Base-by-base conservation (phyloP, 2,113 vertebrate species). In the Deroptyus accipitrinus region DNA sequence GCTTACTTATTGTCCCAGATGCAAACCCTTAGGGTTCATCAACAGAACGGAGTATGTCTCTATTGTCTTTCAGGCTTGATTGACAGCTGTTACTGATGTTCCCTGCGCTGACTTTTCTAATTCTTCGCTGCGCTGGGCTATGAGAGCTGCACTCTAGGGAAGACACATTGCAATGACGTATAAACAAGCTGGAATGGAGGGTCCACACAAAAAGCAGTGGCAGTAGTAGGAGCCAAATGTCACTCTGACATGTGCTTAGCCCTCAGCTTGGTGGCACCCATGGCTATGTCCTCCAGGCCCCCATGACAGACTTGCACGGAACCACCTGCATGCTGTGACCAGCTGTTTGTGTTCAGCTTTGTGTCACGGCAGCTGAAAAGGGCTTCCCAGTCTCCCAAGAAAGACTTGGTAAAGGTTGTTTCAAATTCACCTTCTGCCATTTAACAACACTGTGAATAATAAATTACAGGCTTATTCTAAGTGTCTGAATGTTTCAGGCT, bases 171-270 rank as follows among this genome's bases (percentile, higher is more conserved):
- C n/a, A 44, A 9, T 41, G 6, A 4, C 16, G 59, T n/a, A 25
- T 27, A 6, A 39, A 48, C 3, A 6, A 63, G 6, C 46, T 27
- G 33, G 54, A 63, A n/a, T 2, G 2, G 35, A 31, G n/a, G 31
- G 16, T 24, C 59, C 18, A 7, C n/a, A 13, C 25, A 61, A 70
- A 81, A 48, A 30, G 2, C 17, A 63, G 1, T 6, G 5, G 41
- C 11, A 17, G 4, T 7, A n/a, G 6, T 59, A 30, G 48, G 42
- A 66, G 59, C 13, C 35, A 37, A 20, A 10, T 3, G 17, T 41
- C 31, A 6, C 7, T 31, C 13, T 35, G 83, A 15, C 20, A 33
- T 4, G 0, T 1, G 0, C 8, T 4, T 16, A 31, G 30, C 23
- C 24, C 23, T 15, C 41, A 46, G 6, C 25, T 28, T 61, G 44